Percentiles rank a stretch among this genome's conserved stretches.
These are phyloP conservation scores for Microcebus jonahi DNA, from an alignment of 2,113 vertebrate genomes.

Conservation along the genomic window DNA sequence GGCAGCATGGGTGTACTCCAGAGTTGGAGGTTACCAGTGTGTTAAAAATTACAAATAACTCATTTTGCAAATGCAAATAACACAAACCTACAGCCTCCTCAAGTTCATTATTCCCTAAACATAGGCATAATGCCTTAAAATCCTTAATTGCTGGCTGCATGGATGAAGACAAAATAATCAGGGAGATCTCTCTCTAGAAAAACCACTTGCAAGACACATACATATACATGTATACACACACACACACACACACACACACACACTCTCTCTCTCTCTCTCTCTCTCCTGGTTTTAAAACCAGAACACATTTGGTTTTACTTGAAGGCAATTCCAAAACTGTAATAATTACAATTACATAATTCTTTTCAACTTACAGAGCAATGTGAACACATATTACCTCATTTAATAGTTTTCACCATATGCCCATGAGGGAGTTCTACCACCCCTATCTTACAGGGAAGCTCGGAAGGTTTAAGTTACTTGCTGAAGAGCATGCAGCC, in stretches of 20 bases:
- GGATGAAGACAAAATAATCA: neutral
- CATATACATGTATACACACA: neutral
- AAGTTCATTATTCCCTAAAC: neutral
- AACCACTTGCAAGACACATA: neutral
- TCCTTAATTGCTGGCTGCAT: neutral
- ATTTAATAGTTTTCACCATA: neutral
- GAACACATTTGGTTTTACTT: neutral
- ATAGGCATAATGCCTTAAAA: neutral
- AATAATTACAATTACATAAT: constrained; percentile 32
- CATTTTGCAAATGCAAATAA: neutral
- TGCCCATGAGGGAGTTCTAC: neutral
- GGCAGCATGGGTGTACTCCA: neutral
- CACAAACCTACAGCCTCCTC: neutral
- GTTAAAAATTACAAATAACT: neutral
- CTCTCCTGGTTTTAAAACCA: neutral
- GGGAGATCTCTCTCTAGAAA: neutral
- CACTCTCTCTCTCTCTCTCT: too few species aligned
- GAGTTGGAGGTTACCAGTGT: neutral
- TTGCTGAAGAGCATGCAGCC: neutral
- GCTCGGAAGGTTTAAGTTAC: neutral
- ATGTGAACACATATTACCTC: neutral
- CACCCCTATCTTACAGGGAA: neutral
- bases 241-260: too few species aligned
- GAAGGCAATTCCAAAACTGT: neutral
- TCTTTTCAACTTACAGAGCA: constrained; percentile 5